Evolutionary conservation across 2,888 invertebrate species (phyloP).

Genomic region (Caenorhabditis parvicauda): DNA sequence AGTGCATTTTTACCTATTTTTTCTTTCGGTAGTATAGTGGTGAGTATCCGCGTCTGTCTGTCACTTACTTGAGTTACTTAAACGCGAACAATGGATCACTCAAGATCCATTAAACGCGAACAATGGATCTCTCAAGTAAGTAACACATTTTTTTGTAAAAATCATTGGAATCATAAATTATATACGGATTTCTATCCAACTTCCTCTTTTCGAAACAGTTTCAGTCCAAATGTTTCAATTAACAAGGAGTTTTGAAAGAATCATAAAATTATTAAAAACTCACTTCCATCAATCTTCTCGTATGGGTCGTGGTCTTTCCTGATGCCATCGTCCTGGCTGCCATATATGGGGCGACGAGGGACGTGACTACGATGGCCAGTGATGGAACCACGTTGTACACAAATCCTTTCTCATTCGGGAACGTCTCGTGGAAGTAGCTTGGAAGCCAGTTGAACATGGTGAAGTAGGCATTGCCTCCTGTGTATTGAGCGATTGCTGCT

Average conservation of each 20-base stretch:
- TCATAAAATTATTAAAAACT: background rate
- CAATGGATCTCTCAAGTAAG: no score
- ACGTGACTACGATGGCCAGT: conserved; percentile 71
- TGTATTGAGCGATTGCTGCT: conserved; percentile 74
- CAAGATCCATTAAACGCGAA: no score
- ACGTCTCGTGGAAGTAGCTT: conserved; percentile 75
- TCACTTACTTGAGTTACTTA: no score
- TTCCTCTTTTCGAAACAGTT: background rate
- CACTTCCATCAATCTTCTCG: conserved; percentile 66
- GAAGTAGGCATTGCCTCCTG: conserved; percentile 75
- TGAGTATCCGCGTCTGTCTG: no score
- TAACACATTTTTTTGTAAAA: no score
- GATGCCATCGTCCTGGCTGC: conserved; percentile 69
- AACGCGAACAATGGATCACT: no score
- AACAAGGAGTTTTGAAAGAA: background rate
- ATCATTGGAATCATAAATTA: no score
- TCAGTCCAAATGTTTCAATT: background rate
- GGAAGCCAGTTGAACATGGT: conserved; percentile 76
- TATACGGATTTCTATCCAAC: background rate
- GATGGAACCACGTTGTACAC: conserved; percentile 76
- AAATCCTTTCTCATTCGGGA: conserved; percentile 73
- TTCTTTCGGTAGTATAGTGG: no score
- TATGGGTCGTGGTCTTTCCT: conserved; percentile 66
- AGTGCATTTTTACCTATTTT: no score
- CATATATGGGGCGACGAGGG: conserved; percentile 71